Percentiles rank a stretch among this genome's conserved stretches.
These are phyloP conservation scores for Gastrophysa polygoni DNA, from an alignment of 2,888 invertebrate genomes.

Conservation along the genomic window DNA sequence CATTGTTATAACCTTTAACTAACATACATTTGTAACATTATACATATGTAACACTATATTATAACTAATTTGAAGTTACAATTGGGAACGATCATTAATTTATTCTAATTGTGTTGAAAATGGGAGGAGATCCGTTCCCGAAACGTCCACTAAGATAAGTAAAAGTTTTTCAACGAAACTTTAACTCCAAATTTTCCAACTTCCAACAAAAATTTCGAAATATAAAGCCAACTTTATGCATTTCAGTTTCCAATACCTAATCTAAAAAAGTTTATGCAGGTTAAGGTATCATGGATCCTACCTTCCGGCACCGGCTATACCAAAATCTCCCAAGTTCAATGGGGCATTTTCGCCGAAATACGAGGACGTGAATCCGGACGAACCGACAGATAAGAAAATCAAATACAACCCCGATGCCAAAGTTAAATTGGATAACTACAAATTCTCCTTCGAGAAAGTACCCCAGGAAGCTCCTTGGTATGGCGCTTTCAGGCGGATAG, in stretches of 20 bases:
- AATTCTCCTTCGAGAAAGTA: slow-evolving; percentile 77
- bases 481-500: slow-evolving; percentile 77
- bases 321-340: slow-evolving; percentile 45
- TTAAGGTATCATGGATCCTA: slow-evolving; percentile 57
- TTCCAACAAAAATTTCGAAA: no score
- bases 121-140: no score
- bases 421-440: slow-evolving; percentile 65
- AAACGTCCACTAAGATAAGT: not conserved
- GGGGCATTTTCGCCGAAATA: slow-evolving; percentile 44
- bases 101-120: no score
- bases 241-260: slow-evolving; percentile 30
- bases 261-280: slow-evolving; percentile 46
- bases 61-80: no score
- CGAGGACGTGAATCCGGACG: slow-evolving; percentile 31
- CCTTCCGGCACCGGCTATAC: slow-evolving; percentile 44
- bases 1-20: no score
- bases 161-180: no score
- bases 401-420: slow-evolving; percentile 50
- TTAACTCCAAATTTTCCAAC: no score
- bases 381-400: slow-evolving; percentile 26
- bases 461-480: slow-evolving; percentile 81
- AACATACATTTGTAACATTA: no score
- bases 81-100: no score
- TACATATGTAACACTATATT: no score
- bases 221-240: no score